Conservation (phyloP, 2,113 vertebrate genomes). For the Cnemophilus loriae region DNA sequence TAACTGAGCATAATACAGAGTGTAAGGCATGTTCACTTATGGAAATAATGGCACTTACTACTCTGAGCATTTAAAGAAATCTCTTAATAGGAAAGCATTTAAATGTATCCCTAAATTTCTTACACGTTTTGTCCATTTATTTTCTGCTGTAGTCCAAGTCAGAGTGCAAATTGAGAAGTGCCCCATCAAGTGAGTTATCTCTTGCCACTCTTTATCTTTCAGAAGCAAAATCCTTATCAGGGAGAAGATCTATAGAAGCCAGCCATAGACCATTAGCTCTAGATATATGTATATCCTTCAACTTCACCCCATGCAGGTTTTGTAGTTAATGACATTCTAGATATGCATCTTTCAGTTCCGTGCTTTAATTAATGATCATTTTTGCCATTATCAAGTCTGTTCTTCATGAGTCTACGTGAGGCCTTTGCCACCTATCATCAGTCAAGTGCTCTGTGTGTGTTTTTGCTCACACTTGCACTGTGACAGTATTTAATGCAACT, state of each 20-base stretch:
- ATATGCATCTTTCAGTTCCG: slow-evolving; percentile 26
- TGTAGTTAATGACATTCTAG: background rate
- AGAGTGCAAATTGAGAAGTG: background rate
- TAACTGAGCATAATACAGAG: background rate
- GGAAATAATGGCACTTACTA: background rate
- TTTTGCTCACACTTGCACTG: background rate
- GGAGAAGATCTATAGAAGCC: background rate
- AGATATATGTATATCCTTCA: background rate
- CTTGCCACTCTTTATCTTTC: slow-evolving; percentile 5
- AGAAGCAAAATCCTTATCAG: slow-evolving; percentile 8
- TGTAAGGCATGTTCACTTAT: background rate
- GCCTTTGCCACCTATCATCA: background rate
- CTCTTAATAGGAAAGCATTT: background rate
- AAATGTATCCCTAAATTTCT: background rate
- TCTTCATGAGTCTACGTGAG: background rate
- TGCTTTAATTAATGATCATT: slow-evolving; percentile 23
- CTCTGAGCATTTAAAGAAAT: background rate
- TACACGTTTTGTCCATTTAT: fast-evolving
- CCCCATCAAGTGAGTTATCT: background rate
- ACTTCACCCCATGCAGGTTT: background rate
- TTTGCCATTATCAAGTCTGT: background rate
- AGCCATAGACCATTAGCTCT: background rate
- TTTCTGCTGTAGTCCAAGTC: background rate
- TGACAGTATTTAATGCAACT: background rate
- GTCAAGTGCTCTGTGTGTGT: background rate